phyloP scores from a whole-genome alignment of 2,113 vertebrate species.

The Micronycteris hirsuta region DNA sequence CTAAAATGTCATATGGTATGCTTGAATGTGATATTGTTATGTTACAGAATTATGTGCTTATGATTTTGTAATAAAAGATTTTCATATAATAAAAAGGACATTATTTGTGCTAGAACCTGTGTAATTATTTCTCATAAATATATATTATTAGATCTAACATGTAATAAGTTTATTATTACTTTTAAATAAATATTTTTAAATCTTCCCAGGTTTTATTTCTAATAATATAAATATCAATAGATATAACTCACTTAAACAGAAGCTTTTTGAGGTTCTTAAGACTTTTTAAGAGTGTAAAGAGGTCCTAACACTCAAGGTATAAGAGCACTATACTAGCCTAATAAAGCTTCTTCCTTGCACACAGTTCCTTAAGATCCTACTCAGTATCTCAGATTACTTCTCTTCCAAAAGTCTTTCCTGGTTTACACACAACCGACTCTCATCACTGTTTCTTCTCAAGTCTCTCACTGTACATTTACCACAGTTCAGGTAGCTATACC shows the following conservation, averaged over 20 bases:
- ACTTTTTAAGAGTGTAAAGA: not conserved
- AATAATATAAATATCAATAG: not conserved
- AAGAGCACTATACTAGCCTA: not conserved
- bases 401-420: not conserved
- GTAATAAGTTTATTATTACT: not conserved
- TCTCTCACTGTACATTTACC: not conserved
- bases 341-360: not conserved
- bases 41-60: no score
- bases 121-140: not conserved
- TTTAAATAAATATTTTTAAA: not conserved
- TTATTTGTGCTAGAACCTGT: no score
- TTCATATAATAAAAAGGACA: no score
- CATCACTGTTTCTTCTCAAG: not conserved
- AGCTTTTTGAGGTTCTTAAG: not conserved
- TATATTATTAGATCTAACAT: not conserved
- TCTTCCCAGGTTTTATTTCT: not conserved
- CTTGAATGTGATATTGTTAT: no score
- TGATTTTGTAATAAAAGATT: no score
- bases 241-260: not conserved
- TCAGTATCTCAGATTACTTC: not conserved
- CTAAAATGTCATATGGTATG: no score
- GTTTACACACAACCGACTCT: not conserved
- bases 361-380: not conserved
- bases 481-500: not conserved
- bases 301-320: not conserved